Conservation (phyloP, 2,797 vertebrate genomes). For the Muscicapa comitata region DNA sequence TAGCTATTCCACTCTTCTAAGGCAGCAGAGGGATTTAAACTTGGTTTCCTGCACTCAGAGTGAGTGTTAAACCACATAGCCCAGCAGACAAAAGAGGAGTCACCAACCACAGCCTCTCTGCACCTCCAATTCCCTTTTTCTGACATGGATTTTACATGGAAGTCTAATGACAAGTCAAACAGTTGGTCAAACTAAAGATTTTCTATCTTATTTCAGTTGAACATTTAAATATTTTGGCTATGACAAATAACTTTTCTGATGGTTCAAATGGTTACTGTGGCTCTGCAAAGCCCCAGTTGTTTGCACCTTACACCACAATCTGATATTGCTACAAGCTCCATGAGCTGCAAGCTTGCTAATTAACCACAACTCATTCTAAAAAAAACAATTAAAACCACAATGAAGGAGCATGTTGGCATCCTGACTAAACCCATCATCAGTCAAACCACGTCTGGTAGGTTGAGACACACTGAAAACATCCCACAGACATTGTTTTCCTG, state of each 20-base stretch:
- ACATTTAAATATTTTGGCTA: not conserved
- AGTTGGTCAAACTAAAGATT: not conserved
- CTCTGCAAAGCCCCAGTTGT: not conserved
- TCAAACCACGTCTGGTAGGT: not conserved
- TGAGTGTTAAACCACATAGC: not conserved
- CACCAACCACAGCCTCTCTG: not conserved
- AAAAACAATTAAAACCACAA: slow-evolving; percentile 18
- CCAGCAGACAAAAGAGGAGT: not conserved
- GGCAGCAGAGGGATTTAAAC: not conserved
- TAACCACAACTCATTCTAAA: not conserved
- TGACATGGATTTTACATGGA: not conserved
- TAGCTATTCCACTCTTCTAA: not conserved
- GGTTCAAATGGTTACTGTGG: not conserved
- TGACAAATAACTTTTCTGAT: not conserved
- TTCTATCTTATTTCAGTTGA: not conserved
- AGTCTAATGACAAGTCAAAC: not conserved
- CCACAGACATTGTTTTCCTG: not conserved
- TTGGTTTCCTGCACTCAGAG: not conserved
- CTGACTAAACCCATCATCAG: not conserved
- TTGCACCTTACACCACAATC: not conserved
- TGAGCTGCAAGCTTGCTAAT: not conserved
- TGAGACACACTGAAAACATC: not conserved
- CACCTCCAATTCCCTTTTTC: not conserved
- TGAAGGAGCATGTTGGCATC: not conserved
- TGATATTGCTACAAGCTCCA: not conserved